Conservation (phyloP, 2,113 vertebrate genomes). For the Puffinus mauretanicus region DNA sequence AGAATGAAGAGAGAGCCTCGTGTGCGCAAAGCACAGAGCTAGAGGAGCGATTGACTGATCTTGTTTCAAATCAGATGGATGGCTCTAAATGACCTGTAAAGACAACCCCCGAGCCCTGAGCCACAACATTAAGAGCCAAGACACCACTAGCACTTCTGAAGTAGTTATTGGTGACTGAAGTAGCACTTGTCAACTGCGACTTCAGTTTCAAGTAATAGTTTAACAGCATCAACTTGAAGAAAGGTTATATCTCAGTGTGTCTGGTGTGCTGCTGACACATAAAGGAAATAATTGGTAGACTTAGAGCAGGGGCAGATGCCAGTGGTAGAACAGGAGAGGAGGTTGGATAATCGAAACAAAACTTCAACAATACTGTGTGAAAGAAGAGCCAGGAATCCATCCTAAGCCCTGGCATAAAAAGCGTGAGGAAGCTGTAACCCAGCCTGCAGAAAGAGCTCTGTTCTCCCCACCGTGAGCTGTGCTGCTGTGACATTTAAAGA, state of each 20-base stretch:
- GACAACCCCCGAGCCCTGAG: slow-evolving; percentile 67
- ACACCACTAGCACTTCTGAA: slow-evolving; percentile 67
- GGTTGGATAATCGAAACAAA: not conserved
- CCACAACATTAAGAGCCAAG: slow-evolving; percentile 67
- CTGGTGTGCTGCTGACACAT: slow-evolving; percentile 71
- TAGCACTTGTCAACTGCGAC: slow-evolving; percentile 71
- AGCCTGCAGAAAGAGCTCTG: not conserved
- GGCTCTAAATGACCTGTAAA: slow-evolving; percentile 78
- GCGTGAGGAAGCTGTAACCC: not conserved
- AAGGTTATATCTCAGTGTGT: slow-evolving; percentile 71
- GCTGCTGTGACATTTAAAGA: not conserved
- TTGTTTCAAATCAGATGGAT: slow-evolving; percentile 74
- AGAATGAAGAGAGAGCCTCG: slow-evolving; percentile 17
- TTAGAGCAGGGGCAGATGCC: slow-evolving; percentile 50
- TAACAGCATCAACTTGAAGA: slow-evolving; percentile 71
- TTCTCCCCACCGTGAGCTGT: not conserved
- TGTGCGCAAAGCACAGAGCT: not conserved
- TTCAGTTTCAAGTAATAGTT: slow-evolving; percentile 76
- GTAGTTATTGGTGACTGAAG: slow-evolving; percentile 79
- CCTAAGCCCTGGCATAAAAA: not conserved
- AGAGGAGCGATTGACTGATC: slow-evolving; percentile 70
- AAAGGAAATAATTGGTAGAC: slow-evolving; percentile 77
- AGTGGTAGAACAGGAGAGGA: slow-evolving; percentile 21
- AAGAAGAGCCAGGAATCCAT: not conserved
- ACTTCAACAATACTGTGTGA: not conserved